phyloP scores from a whole-genome alignment of 2,888 invertebrate species.

The Amblyjoppa fuscipennis region DNA sequence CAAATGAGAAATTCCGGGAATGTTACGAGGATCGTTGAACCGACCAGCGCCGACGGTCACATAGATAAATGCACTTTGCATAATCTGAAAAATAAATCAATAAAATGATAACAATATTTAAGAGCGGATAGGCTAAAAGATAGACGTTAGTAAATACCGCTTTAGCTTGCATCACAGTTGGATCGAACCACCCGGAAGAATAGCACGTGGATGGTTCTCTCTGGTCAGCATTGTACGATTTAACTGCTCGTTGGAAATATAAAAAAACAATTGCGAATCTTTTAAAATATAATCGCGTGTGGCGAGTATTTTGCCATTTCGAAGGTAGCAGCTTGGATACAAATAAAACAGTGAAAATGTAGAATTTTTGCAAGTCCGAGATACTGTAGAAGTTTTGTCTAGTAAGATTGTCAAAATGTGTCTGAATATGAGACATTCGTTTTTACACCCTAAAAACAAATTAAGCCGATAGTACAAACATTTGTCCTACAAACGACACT shows the following conservation, averaged over 20 bases:
- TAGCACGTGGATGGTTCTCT: neutral
- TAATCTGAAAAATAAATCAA: neutral
- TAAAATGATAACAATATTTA: neutral
- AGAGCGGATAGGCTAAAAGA: neutral
- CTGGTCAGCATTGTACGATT: neutral
- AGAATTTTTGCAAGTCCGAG: too few relatives aligned
- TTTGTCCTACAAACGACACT: too few relatives aligned
- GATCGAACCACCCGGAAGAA: neutral
- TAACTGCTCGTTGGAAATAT: neutral
- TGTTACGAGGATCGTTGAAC: constrained; percentile 91
- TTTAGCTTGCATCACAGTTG: neutral
- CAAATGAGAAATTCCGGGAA: constrained; percentile 94
- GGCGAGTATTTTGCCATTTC: too few relatives aligned
- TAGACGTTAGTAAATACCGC: neutral
- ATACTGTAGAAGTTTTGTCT: too few relatives aligned
- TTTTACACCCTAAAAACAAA: too few relatives aligned
- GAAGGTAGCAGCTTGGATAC: too few relatives aligned
- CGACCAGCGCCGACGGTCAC: constrained; percentile 91
- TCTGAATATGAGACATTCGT: too few relatives aligned
- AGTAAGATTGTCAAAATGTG: too few relatives aligned
- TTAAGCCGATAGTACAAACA: too few relatives aligned
- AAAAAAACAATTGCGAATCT: neutral
- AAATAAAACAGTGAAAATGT: too few relatives aligned
- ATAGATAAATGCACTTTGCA: neutral
- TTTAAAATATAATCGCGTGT: neutral